Conservation (phyloP, 2,888 invertebrate species). For the Oegoconia quadripuncta region DNA sequence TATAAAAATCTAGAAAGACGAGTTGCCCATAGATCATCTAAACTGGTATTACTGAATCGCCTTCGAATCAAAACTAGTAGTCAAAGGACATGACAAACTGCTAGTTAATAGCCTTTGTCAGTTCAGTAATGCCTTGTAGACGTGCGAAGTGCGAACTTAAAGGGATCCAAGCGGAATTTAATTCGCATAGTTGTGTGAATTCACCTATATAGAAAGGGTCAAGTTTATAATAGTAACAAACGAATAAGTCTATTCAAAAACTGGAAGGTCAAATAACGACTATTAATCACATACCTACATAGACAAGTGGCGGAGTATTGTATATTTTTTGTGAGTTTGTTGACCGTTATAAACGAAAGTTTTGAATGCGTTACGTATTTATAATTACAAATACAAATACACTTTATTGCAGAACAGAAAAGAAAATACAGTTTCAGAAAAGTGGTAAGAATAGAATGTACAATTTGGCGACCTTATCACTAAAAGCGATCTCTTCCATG, state of each 20-base stretch:
- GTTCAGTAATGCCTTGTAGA: conserved; percentile 48
- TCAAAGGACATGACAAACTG: conserved; percentile 54
- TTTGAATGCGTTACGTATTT: too few species aligned
- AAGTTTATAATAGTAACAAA: conserved; percentile 10
- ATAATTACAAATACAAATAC: too few species aligned
- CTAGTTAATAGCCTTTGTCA: conserved; percentile 66
- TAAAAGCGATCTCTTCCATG: too few species aligned
- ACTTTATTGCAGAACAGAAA: too few species aligned
- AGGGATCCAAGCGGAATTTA: conserved; percentile 36
- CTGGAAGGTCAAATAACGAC: conserved; percentile 17
- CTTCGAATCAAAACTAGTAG: conserved; percentile 33
- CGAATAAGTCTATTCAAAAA: conserved; percentile 15
- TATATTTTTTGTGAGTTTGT: too few species aligned
- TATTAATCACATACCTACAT: too few species aligned
- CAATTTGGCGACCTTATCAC: too few species aligned
- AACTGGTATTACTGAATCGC: conserved; percentile 43
- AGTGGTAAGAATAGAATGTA: too few species aligned
- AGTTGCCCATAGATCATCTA: conserved; percentile 33
- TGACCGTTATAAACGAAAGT: too few species aligned
- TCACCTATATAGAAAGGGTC: conserved; percentile 19
- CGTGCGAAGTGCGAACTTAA: conserved; percentile 52
- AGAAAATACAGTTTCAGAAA: too few species aligned
- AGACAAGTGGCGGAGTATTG: too few species aligned
- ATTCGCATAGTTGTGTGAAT: conserved; percentile 32
- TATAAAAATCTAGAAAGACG: conserved; percentile 3